A percentile compares a stretch with the other conserved stretches of the same genome.
Conservation (phyloP, 1,140 invertebrate species). For the Temnothorax curvispinosus region DNA sequence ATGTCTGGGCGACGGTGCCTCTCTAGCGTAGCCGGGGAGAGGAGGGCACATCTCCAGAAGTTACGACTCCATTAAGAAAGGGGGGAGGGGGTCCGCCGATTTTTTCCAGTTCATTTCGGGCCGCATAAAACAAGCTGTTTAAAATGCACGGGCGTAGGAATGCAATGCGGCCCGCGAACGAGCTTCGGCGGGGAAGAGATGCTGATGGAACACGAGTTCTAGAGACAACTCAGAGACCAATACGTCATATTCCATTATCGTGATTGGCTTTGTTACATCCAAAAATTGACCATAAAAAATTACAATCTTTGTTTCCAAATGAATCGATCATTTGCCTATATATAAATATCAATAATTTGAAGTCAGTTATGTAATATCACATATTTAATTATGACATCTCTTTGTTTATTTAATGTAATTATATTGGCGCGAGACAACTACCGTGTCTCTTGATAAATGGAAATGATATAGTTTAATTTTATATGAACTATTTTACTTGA, state of each 20-base stretch:
- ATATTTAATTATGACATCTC: background rate
- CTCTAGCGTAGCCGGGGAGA: constrained; percentile 26
- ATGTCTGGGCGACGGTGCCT: constrained; percentile 57
- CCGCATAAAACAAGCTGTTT: constrained; percentile 80
- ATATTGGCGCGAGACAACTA: background rate
- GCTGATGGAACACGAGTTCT: background rate
- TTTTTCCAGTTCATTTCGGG: constrained; percentile 76
- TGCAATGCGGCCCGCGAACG: background rate
- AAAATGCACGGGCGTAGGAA: constrained; percentile 75
- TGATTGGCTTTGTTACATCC: background rate
- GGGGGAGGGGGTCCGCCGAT: constrained; percentile 61
- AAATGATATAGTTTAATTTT: background rate
- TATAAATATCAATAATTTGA: background rate
- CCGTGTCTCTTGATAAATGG: too few species aligned
- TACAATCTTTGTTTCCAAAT: background rate
- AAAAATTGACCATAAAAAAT: background rate
- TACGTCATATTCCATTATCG: background rate
- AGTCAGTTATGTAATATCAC: background rate
- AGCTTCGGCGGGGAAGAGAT: background rate
- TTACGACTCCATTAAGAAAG: constrained; percentile 80
- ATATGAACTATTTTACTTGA: background rate
- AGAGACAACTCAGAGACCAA: background rate
- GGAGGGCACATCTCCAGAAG: constrained; percentile 62
- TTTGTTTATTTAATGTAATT: background rate
- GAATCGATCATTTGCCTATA: background rate